These are phyloP conservation scores for Protobothrops mucrosquamatus DNA, from an alignment of 2,113 vertebrate genomes.

Conservation along the genomic window DNA sequence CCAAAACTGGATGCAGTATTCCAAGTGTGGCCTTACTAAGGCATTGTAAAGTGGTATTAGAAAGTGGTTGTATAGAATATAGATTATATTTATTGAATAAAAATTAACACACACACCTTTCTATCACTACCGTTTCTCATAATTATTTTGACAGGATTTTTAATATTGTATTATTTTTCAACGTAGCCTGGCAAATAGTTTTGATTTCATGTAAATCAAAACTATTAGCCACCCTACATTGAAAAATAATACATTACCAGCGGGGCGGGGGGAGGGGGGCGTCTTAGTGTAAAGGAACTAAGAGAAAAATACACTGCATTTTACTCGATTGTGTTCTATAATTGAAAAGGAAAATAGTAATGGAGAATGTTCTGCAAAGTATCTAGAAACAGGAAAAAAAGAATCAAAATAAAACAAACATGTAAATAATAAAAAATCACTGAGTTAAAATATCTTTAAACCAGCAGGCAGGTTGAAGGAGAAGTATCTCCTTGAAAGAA, in stretches of 20 bases:
- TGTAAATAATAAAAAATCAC: neutral
- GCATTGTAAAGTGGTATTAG: no score
- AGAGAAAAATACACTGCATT: neutral
- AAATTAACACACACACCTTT: neutral
- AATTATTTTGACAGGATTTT: neutral
- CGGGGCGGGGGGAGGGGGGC: no score
- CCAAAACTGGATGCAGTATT: no score
- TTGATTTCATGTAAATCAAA: neutral
- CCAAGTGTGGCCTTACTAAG: no score
- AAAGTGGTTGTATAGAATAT: no score
- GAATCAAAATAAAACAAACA: neutral
- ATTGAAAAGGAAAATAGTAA: neutral
- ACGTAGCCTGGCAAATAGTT: neutral
- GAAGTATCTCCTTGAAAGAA: neutral
- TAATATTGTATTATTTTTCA: neutral
- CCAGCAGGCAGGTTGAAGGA: neutral
- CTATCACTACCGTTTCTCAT: neutral
- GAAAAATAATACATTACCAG: no score
- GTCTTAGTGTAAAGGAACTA: neutral
- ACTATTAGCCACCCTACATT: no score
- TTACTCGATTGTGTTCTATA: neutral
- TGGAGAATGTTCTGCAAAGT: neutral
- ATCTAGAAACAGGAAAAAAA: neutral
- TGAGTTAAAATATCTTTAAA: neutral
- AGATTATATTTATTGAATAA: neutral